Evolutionary conservation across 2,888 invertebrate species (phyloP), one percentile per base, ranked within the genome.

Genomic region (Troides aeacus): DNA sequence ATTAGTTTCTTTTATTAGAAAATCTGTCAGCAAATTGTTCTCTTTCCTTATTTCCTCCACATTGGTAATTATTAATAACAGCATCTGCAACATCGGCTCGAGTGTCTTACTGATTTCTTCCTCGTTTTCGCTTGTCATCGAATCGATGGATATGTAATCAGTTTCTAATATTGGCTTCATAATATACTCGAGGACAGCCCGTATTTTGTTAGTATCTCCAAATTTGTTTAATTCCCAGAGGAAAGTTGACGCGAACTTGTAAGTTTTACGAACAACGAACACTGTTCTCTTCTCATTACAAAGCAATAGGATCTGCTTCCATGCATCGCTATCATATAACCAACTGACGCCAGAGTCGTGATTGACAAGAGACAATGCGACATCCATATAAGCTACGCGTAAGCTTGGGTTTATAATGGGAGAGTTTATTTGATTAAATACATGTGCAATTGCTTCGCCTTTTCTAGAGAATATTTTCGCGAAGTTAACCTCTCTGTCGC

Each of bases 221-320:
- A 93, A 84, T 64, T 93, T 91, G 24, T 92, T 89, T 1, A 93
- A 83, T 80, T 92, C 93, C 85, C 94, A 93, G 0, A 95, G 78
- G 68, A 96, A 91, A 71, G 90, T 89, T 23, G 93, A 93, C 23
- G 96, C 86, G 76, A 96, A 94, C 70, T 93, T 93, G 68, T 95
- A 94, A 10, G 95, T 94, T 79, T 95, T 95, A 57, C 95, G 92
- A 0, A 94, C 93, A 15, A 96, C 94, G 79, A 96, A 97, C 58
- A 96, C 89, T 0, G 96, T 96, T 72, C 95, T 94, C 81, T 94
- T 94, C 68, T 94, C 89, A 75, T 95, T 93, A 71, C 94, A 94
- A 64, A 94, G 93, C 70, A 90, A 91, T 5, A 96, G 84, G 42
- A 96, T 93, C 75, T 94, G 93, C 71, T 90, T 93, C 96, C 96